Base-by-base conservation (phyloP, 2,888 invertebrate species). In the Xanthostigma xanthostigma region DNA sequence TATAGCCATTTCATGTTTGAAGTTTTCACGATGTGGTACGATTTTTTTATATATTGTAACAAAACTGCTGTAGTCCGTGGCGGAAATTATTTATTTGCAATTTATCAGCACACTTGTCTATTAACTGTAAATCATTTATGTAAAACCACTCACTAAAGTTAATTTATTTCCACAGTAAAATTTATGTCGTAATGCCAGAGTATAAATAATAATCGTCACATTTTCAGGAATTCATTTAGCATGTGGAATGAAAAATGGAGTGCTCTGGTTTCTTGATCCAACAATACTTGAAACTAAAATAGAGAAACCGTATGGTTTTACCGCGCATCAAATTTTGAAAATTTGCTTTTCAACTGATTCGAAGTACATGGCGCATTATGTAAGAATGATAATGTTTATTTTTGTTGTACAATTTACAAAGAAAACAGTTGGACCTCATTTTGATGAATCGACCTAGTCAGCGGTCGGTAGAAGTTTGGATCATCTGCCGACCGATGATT, bases 181-280 rank as follows among this genome's bases (percentile, higher is more conserved):
- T n/a, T n/a, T n/a, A n/a, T n/a, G n/a, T n/a, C n/a, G n/a, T n/a
- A n/a, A n/a, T n/a, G n/a, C n/a, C n/a, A n/a, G n/a, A n/a, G n/a
- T n/a, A n/a, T n/a, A n/a, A n/a, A n/a, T 43, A 14, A 12, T 40
- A 38, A 45, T 27, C 6, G 45, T 39, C 14, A 14, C 13, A 40
- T 33, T 56, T 59, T 36, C 52, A 76, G 78, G 75, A 40, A 55
- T 73, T 35, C 73, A 74, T 59, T 64, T 82, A 14, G 73, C 72
- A 0, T 75, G 78, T 55, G 81, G 79, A 0, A 59, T 75, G 53
- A 68, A 69, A 49, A 76, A 73, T 42, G 81, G 82, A 1, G 66
- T 71, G 50, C 46, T 82, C 33, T 64, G 78, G 64, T 70, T 80
- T 54, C 58, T 81, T 36, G 73, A 80, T 57, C 75, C 79, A 0